Conservation (phyloP, 2,797 vertebrate species). For the Peromyscus nudipes region DNA sequence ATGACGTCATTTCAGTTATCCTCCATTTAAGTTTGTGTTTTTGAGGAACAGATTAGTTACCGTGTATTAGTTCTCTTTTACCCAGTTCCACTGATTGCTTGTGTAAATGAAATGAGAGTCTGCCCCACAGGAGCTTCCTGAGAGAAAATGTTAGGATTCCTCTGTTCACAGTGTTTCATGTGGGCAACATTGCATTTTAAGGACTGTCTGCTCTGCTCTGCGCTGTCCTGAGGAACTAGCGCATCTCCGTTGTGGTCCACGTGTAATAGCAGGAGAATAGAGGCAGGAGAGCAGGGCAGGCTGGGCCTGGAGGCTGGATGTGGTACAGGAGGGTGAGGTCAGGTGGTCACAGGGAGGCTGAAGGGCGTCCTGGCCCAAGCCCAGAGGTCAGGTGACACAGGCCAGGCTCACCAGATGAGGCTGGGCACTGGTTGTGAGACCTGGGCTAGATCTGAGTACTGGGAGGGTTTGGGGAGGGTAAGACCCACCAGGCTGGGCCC, state of each 20-base stretch:
- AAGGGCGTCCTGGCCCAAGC: background rate
- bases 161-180: background rate
- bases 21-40: constrained; percentile 3
- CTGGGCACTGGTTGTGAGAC: background rate
- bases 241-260: background rate
- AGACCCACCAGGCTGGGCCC: background rate
- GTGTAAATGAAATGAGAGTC: constrained; percentile 4
- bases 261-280: background rate
- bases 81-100: background rate
- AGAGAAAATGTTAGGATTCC: background rate
- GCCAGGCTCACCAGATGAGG: background rate
- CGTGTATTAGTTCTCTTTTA: constrained; percentile 44
- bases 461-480: background rate
- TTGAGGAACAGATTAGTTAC: constrained; percentile 1
- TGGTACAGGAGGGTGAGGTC: background rate
- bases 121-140: background rate
- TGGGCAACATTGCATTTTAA: background rate
- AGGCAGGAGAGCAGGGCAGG: background rate
- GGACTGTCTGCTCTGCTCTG: background rate
- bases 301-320: background rate
- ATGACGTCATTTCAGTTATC: background rate
- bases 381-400: background rate
- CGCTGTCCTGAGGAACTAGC: background rate
- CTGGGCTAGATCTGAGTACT: background rate
- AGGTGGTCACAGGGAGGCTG: background rate